These are phyloP conservation scores for Cybosia mesomella DNA, from an alignment of 2,888 invertebrate genomes.

Conservation along the genomic window DNA sequence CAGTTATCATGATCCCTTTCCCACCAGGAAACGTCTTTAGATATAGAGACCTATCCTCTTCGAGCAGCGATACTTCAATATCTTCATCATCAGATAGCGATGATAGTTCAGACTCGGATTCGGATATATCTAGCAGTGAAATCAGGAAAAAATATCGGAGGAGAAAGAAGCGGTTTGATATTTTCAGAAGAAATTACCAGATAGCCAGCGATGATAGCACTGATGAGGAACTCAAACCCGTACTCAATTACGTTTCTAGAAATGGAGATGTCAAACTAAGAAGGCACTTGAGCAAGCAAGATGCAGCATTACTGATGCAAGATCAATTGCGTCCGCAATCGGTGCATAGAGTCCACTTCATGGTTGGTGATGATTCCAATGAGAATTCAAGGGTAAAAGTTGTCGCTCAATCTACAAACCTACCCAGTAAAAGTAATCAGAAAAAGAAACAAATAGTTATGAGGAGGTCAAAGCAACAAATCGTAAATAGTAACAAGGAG, in stretches of 20 bases:
- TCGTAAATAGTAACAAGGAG: constrained; percentile 61
- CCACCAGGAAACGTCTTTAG: constrained; percentile 19
- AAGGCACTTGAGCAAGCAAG: constrained; percentile 53
- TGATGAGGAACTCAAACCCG: constrained; percentile 47
- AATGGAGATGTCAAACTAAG: constrained; percentile 64
- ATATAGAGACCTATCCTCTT: neutral
- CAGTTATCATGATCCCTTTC: constrained; percentile 45
- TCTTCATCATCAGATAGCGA: neutral
- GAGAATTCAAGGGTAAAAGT: constrained; percentile 45
- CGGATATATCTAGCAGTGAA: neutral
- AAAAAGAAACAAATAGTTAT: constrained; percentile 1
- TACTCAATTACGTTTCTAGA: constrained; percentile 51
- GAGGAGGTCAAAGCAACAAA: constrained; percentile 28
- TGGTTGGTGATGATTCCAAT: constrained; percentile 44
- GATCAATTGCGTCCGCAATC: neutral
- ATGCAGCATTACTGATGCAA: constrained; percentile 2
- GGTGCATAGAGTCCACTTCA: constrained; percentile 44
- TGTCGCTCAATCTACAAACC: constrained; percentile 30
- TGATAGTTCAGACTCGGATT: constrained; percentile 9
- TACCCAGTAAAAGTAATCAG: neutral
- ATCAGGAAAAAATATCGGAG: constrained; percentile 5
- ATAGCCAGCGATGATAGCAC: constrained; percentile 23
- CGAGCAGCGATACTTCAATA: neutral
- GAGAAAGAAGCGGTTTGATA: constrained; percentile 31
- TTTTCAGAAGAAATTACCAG: constrained; percentile 33